phyloP scores from a whole-genome alignment of 2,888 invertebrate genomes.

The Ochropacha duplaris region DNA sequence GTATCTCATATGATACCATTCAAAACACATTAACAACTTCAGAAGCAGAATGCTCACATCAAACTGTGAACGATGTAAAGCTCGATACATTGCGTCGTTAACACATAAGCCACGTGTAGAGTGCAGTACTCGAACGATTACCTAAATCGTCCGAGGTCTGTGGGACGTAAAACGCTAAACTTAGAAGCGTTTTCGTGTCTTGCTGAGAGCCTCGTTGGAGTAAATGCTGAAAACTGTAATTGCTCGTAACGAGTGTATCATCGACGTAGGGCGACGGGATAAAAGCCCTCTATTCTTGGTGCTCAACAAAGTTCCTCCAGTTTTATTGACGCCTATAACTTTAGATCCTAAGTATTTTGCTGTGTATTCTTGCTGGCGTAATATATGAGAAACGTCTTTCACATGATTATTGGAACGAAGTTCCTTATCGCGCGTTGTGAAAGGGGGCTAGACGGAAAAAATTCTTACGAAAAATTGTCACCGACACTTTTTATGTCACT shows the following conservation, averaged over 20 bases:
- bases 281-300: background rate
- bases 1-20: background rate
- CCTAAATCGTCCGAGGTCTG: constrained; percentile 25
- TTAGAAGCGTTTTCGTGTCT: constrained; percentile 37
- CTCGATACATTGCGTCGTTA: background rate
- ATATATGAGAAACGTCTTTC: background rate
- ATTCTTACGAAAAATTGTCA: no score
- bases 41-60: background rate
- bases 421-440: no score
- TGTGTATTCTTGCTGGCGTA: background rate
- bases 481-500: no score
- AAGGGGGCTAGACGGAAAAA: no score
- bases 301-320: background rate
- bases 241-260: constrained; percentile 40
- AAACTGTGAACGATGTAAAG: background rate
- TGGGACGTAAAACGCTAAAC: constrained; percentile 21
- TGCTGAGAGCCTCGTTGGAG: constrained; percentile 1
- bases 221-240: constrained; percentile 30
- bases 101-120: constrained; percentile 12
- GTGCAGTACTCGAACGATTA: constrained; percentile 29
- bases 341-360: background rate
- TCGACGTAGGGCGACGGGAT: constrained; percentile 12
- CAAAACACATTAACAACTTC: background rate
- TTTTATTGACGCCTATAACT: background rate
- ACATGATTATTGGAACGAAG: no score